Evolutionary conservation across 1,140 invertebrate species (phyloP), one percentile per base, ranked within the genome.

Genomic region (Calliphora vicina): DNA sequence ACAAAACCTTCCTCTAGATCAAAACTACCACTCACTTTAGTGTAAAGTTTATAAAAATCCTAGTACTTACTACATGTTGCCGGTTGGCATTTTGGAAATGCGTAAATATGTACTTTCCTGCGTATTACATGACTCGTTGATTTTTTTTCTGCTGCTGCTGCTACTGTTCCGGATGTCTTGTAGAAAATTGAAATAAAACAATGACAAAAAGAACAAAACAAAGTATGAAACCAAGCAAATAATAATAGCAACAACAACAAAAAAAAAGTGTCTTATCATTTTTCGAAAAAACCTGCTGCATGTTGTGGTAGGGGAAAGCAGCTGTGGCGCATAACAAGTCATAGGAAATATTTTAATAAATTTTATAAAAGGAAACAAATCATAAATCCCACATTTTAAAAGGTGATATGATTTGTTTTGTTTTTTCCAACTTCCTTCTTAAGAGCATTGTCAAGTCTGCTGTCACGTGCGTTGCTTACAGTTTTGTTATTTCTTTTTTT

Each of bases 331-430:
- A 8, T 23, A 9, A 67, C 20, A 67, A 67, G 20, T 23, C 61
- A 67, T 67, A 67, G 20, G 20, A 67, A 67, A 67, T 23, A 23
- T 67, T 67, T 67, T 67, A 67, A 67, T 67, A 67, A 67, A 67
- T 67, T 67, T 67, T 67, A 57, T 67, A 67, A 67, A 67, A 67
- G 61, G 61, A 67, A 67, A 67, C 50, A 67, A 67, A 67, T 67
- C 61, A 67, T 67, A 67, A 67, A 67, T 67, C 61, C 61, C 61
- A 8, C n/a, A 23, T 67, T 67, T 67, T 57, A 17, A 23, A 67
- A 67, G 61, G 61, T 67, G 61, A 67, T 67, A 67, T 67, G 61
- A 67, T 67, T 67, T 67, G 61, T 67, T 67, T 67, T 67, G n/a
- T 57, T 57, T 57, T 57, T 57, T 15, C 50, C n/a, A n/a, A n/a